Percentiles rank a stretch among this genome's conserved stretches.
Conservation (phyloP, 2,888 invertebrate genomes). For the Caenorhabditis angaria region DNA sequence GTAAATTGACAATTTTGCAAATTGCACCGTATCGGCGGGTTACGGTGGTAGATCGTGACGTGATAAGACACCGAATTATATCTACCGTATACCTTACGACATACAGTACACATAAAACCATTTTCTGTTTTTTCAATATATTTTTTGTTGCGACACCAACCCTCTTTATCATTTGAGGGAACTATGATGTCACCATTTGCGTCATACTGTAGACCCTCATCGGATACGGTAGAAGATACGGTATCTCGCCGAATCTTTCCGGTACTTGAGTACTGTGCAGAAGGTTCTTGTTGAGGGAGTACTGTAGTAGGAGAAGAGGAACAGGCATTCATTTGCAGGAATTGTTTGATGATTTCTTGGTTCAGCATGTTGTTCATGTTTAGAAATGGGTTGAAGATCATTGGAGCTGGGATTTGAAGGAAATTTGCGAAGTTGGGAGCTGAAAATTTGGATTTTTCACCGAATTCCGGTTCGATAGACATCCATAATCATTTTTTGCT, state of each 20-base stretch:
- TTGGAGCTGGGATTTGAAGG: constrained; percentile 12
- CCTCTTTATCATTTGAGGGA: constrained; percentile 70
- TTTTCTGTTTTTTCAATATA: constrained; percentile 68
- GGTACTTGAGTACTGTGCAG: neutral
- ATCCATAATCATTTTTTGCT: neutral
- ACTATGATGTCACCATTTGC: constrained; percentile 63
- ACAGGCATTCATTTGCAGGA: neutral
- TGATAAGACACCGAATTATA: constrained; percentile 72
- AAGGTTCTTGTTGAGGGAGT: no score
- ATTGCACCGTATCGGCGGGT: constrained; percentile 72
- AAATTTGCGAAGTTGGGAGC: constrained; percentile 18
- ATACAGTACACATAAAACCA: constrained; percentile 69
- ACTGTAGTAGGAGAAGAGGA: neutral
- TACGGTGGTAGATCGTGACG: constrained; percentile 72
- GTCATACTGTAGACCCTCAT: constrained; percentile 37
- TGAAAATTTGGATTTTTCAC: constrained; percentile 18
- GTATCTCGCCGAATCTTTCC: neutral
- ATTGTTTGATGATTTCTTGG: constrained; percentile 39
- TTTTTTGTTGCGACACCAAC: constrained; percentile 72
- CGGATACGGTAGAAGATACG: neutral
- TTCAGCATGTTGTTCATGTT: constrained; percentile 30
- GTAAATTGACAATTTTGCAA: constrained; percentile 71
- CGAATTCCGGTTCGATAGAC: constrained; percentile 12
- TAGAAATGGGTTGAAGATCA: constrained; percentile 38
- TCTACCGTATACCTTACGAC: constrained; percentile 69